Conservation (phyloP, 2,888 invertebrate species). For the Zygothrica quintamaculata region DNA sequence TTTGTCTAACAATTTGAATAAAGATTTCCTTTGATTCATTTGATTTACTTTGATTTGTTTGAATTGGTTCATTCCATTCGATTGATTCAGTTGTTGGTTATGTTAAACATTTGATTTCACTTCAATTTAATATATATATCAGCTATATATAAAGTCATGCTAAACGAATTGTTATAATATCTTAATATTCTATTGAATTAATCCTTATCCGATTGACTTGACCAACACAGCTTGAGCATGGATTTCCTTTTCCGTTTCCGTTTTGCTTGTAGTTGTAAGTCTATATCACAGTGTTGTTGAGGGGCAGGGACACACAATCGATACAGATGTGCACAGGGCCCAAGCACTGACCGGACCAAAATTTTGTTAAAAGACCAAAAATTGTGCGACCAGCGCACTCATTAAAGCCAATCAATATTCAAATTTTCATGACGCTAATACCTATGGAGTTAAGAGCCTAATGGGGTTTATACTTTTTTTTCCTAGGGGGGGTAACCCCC, state of each 20-base stretch:
- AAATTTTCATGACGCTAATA: conserved; percentile 48
- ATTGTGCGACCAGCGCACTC: conserved; percentile 68
- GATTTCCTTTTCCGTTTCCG: conserved; percentile 10
- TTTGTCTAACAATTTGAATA: conserved; percentile 24
- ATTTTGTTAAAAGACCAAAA: too few relatives aligned
- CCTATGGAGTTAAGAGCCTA: conserved; percentile 12
- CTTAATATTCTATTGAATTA: too few relatives aligned
- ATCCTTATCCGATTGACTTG: too few relatives aligned
- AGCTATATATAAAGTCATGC: too few relatives aligned
- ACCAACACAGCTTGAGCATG: too few relatives aligned
- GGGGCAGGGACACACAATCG: conserved; percentile 39
- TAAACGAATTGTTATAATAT: too few relatives aligned
- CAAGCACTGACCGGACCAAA: conserved; percentile 3
- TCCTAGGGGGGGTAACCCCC: not conserved
- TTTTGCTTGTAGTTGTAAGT: not conserved
- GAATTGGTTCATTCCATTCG: conserved; percentile 2
- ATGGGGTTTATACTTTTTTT: too few relatives aligned
- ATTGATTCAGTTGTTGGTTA: not conserved
- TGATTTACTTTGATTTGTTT: too few relatives aligned
- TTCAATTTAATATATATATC: too few relatives aligned
- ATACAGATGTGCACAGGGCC: too few relatives aligned
- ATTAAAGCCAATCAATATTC: conserved; percentile 76
- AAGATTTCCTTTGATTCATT: conserved; percentile 24
- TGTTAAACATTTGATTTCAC: too few relatives aligned
- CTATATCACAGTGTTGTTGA: not conserved